phyloP scores from a whole-genome alignment of 53 echinoderm and acorn worm species.

The Crossaster papposus region DNA sequence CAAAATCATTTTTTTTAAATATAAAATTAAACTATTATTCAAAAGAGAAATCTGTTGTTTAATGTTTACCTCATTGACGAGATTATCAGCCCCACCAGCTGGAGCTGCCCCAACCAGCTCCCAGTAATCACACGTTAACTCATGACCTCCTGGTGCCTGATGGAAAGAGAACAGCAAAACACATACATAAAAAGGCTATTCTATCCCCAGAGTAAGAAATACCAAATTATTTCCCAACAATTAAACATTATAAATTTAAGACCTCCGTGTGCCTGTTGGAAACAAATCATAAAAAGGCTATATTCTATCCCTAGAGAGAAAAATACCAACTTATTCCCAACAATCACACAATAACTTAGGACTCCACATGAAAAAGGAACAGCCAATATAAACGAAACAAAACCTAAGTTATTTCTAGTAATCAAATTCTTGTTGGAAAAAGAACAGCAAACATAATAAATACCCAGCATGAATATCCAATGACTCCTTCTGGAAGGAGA shows the following conservation, averaged over 20 bases:
- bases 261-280: not conserved
- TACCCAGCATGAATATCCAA: not conserved
- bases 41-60: not conserved
- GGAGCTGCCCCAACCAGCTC: slow-evolving; percentile 83
- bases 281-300: not conserved
- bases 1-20: not conserved
- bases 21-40: not conserved
- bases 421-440: too few relatives aligned
- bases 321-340: too few relatives aligned
- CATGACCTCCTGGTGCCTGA: slow-evolving; percentile 98
- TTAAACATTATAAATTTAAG: not conserved
- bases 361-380: not conserved
- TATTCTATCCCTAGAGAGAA: not conserved
- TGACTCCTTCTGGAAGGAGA: not conserved
- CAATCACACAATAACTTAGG: not conserved
- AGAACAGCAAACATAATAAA: not conserved
- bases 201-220: not conserved
- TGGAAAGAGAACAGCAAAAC: slow-evolving; percentile 30
- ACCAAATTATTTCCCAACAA: not conserved
- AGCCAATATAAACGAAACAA: not conserved
- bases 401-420: too few relatives aligned
- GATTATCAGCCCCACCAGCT: slow-evolving; percentile 93
- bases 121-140: slow-evolving; percentile 91
- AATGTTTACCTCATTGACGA: slow-evolving; percentile 90
- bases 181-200: not conserved